phyloP scores from a whole-genome alignment of 2,888 invertebrate genomes.

The Mythimna impura region DNA sequence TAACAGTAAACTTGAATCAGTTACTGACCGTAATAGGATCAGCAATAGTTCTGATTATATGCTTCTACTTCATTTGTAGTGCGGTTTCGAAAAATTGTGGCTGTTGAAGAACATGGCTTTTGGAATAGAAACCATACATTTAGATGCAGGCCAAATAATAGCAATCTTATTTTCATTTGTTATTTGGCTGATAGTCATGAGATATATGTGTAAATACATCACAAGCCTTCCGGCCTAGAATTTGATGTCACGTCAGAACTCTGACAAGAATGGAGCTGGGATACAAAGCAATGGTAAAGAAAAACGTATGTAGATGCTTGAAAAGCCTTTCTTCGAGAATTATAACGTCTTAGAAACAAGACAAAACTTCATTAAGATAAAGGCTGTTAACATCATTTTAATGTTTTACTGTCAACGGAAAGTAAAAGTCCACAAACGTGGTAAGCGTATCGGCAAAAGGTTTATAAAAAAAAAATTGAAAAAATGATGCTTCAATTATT shows the following conservation, averaged over 20 bases:
- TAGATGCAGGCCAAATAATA: constrained; percentile 58
- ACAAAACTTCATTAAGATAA: neutral
- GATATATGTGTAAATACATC: constrained; percentile 73
- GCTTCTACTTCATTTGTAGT: constrained; percentile 65
- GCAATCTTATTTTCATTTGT: constrained; percentile 70
- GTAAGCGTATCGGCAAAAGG: neutral
- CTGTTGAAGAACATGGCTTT: constrained; percentile 1
- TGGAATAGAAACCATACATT: neutral
- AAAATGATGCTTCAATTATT: neutral
- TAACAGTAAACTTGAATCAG: constrained; percentile 62
- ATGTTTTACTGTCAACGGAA: neutral
- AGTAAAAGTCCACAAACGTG: neutral
- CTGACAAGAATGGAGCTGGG: neutral
- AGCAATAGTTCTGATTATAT: constrained; percentile 56
- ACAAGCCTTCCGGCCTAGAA: constrained; percentile 63
- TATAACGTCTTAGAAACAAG: neutral
- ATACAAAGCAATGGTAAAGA: neutral
- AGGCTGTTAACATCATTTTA: no score
- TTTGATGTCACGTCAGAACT: neutral
- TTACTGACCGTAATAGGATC: constrained; percentile 69
- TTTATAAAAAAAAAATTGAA: no score
- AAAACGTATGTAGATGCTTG: neutral
- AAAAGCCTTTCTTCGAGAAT: neutral
- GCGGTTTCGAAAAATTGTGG: constrained; percentile 42
- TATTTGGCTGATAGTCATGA: constrained; percentile 73